Conservation (phyloP, 2,113 vertebrate species). For the Pollimyrus isidori region DNA sequence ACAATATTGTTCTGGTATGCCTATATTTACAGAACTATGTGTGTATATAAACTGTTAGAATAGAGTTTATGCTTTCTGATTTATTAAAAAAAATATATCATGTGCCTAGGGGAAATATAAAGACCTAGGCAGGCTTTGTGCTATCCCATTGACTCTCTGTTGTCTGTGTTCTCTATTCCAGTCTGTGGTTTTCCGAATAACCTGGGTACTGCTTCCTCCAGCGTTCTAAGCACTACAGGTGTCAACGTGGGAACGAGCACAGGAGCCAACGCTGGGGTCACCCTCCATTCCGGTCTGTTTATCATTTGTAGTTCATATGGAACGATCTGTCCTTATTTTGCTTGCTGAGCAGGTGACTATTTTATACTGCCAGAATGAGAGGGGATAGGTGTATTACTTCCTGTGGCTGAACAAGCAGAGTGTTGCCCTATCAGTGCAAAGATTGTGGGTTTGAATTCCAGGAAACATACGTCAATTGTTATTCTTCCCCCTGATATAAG, state of each 20-base stretch:
- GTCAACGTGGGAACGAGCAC: slow-evolving; percentile 8
- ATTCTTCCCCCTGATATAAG: not conserved
- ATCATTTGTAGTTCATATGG: not conserved
- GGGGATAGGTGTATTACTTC: not conserved
- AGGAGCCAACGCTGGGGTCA: not conserved
- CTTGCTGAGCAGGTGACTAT: not conserved
- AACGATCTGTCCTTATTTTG: not conserved
- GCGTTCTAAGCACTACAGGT: slow-evolving; percentile 30
- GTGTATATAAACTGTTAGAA: not conserved
- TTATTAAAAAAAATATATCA: not conserved
- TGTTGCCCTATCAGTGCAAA: not conserved
- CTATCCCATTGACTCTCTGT: too few relatives aligned
- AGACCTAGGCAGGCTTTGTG: not conserved
- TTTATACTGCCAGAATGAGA: not conserved
- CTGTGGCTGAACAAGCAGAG: not conserved
- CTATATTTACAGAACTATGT: not conserved
- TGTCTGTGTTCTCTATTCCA: slow-evolving; percentile 9
- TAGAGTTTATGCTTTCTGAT: not conserved
- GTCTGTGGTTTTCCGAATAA: slow-evolving; percentile 68
- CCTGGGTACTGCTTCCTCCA: slow-evolving; percentile 55
- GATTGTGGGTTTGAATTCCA: not conserved
- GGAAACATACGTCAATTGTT: not conserved
- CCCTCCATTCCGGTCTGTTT: slow-evolving; percentile 53
- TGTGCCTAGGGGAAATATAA: not conserved
- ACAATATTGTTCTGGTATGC: not conserved